phyloP scores from a whole-genome alignment of 1,140 invertebrate genomes.

The Teleopsis dalmanni region DNA sequence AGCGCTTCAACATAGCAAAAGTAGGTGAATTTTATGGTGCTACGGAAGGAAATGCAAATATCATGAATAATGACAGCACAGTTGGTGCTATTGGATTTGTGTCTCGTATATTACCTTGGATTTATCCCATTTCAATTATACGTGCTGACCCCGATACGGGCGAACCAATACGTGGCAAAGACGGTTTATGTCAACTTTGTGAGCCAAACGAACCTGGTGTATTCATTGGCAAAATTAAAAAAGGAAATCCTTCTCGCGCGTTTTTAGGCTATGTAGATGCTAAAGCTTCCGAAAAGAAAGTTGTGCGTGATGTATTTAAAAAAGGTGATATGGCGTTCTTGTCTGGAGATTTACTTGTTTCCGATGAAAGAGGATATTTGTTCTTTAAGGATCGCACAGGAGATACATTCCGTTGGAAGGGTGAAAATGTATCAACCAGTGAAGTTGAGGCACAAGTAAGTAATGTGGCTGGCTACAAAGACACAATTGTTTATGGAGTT shows the following conservation, averaged over 20 bases:
- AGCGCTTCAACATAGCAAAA: conserved; percentile 78
- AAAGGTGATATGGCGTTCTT: conserved; percentile 88
- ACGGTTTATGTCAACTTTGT: conserved; percentile 74
- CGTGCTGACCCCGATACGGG: conserved; percentile 77
- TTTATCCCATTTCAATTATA: conserved; percentile 87
- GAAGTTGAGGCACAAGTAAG: conserved; percentile 94
- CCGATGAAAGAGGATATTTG: conserved; percentile 88
- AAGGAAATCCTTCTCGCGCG: conserved; percentile 70
- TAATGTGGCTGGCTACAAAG: conserved; percentile 73
- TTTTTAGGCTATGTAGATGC: conserved; percentile 90
- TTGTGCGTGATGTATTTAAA: conserved; percentile 81
- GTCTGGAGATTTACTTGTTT: conserved; percentile 87
- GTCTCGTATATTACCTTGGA: conserved; percentile 70
- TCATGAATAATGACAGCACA: conserved; percentile 86
- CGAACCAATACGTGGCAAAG: conserved; percentile 68
- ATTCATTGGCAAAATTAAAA: conserved; percentile 92
- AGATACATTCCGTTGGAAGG: conserved; percentile 95
- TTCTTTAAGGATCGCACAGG: conserved; percentile 95
- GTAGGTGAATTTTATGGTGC: conserved; percentile 96
- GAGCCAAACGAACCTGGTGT: conserved; percentile 83
- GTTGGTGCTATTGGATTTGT: conserved; percentile 94
- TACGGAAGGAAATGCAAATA: conserved; percentile 95
- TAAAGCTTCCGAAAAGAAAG: conserved; percentile 87
- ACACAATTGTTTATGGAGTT: conserved; percentile 86
- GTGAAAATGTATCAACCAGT: conserved; percentile 97